Evolutionary conservation across 2,113 vertebrate species (phyloP), one percentile per base, ranked within the genome.

Genomic region (Ibidorhyncha struthersii): DNA sequence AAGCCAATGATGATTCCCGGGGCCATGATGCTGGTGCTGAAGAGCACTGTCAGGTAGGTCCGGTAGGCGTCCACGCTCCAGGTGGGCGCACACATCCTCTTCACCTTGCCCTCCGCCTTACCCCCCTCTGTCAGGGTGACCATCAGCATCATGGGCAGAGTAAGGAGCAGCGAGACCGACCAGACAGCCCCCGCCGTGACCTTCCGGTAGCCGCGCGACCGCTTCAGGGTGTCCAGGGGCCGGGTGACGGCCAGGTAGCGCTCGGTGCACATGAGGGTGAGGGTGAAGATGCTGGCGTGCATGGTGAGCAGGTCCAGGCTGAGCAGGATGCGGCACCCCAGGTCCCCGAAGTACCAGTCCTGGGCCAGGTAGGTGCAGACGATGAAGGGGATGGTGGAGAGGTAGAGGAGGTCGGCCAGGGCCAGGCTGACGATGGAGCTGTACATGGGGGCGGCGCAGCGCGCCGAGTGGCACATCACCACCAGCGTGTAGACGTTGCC

Each of bases 261-360:
- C 98, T 99, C 99, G 70, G 98, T 98, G 98, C 99, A 99, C 99
- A 99, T 99, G 32, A 99, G 98, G 1, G 99, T 99, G n/a, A 99
- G 98, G 7, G 99, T 99, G 97, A 99, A 99, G 96, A 99, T 99
- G 98, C 99, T 99, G 89, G 99, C 99, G 93, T 99, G 99, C 99
- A 99, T 99, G 97, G 99, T 99, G 89, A 99, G 98, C 32, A 99
- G 98, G 97, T 99, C 99, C 94, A 99, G 97, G 97, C 99, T 99
- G 71, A 99, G 98, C 84, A 99, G 98, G 53, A 99, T 97, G 96
- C 99, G 98, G 96, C 99, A 99, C 4, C 99, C 99, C 86, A 99
- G 97, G 62, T 99, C 99, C 59, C 99, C 99, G 90, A 99, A 99
- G 98, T 99, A 99, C 99, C 99, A 99, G 98, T 99, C 99, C 97